A percentile compares a stretch with the other conserved stretches of the same genome.
Evolutionary conservation across 1,140 invertebrate genomes (phyloP).

Genomic region (Adoxophyes honmai): DNA sequence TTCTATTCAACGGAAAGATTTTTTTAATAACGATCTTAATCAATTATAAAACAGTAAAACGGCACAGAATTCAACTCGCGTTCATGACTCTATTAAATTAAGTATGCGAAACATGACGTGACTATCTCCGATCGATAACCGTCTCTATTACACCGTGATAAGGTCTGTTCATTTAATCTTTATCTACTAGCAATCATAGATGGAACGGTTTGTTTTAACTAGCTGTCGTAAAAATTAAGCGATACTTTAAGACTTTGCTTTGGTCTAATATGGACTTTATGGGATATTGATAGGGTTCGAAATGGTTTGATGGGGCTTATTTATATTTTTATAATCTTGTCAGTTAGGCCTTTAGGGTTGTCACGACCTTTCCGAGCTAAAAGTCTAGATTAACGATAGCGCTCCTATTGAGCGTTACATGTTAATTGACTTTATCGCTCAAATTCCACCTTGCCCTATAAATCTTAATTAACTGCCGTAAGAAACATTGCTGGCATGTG

Average conservation of each 20-base stretch:
- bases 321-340: not conserved
- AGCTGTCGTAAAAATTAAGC: constrained; percentile 19
- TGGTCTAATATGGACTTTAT: not conserved
- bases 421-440: not conserved
- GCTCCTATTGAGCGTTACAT: no score
- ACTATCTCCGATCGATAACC: not conserved
- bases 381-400: constrained; percentile 12
- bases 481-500: no score
- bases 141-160: not conserved
- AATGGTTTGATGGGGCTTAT: not conserved
- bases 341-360: constrained; percentile 7
- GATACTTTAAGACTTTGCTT: not conserved
- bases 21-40: constrained; percentile 18
- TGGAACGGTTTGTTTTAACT: constrained; percentile 13
- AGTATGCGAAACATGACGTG: constrained; percentile 10
- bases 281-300: not conserved
- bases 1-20: constrained; percentile 25
- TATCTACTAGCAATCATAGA: constrained; percentile 6
- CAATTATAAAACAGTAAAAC: constrained; percentile 13
- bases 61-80: not conserved
- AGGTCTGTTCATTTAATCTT: not conserved
- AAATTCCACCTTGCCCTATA: not conserved
- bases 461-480: not conserved
- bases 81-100: constrained; percentile 6
- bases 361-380: constrained; percentile 8